Evolutionary conservation across 2,797 vertebrate genomes (phyloP).

Genomic region (Chloroceryle inda): DNA sequence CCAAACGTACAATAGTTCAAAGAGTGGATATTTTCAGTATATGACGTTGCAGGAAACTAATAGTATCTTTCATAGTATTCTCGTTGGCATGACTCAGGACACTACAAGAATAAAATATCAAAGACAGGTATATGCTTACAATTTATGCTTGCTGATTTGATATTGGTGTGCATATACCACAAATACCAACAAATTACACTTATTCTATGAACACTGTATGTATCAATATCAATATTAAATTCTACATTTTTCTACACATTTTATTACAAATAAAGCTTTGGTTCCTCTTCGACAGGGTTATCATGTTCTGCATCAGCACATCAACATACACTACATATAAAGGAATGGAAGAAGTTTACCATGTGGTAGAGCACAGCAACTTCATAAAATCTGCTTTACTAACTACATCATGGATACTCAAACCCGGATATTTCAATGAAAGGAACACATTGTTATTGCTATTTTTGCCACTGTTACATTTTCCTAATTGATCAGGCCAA

Average conservation of each 20-base stretch:
- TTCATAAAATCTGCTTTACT: not conserved
- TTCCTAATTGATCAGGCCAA: not conserved
- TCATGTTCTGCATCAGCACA: not conserved
- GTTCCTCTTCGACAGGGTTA: not conserved
- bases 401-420: not conserved
- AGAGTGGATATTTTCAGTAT: not conserved
- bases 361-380: not conserved
- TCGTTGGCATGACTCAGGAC: not conserved
- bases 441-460: not conserved
- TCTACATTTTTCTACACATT: not conserved
- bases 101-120: not conserved
- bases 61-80: not conserved
- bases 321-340: not conserved
- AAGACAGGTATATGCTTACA: not conserved
- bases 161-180: not conserved
- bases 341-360: not conserved
- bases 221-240: not conserved
- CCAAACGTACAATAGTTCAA: not conserved
- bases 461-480: not conserved
- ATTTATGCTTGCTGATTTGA: not conserved
- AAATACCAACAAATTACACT: not conserved
- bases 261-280: not conserved
- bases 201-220: not conserved
- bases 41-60: not conserved
- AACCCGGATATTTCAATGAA: not conserved